phyloP scores from a whole-genome alignment of 2,888 invertebrate species.

The Nipponacmea schrenckii region DNA sequence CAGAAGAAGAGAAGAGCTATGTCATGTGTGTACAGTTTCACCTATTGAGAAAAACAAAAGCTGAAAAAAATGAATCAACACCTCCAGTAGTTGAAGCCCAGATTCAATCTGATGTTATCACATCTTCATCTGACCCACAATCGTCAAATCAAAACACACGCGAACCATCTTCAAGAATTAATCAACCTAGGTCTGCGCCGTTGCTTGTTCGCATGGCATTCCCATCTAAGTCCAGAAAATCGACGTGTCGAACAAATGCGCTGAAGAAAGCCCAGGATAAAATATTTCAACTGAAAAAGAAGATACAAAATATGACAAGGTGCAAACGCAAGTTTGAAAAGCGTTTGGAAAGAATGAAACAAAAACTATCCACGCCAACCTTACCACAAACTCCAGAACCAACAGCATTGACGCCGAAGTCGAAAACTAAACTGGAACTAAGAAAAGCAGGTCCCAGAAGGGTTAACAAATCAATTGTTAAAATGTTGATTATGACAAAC shows the following conservation, averaged over 20 bases:
- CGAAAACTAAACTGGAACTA: constrained; percentile 9
- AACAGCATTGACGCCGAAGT: constrained; percentile 6
- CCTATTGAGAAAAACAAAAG: constrained; percentile 16
- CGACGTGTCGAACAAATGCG: constrained; percentile 10
- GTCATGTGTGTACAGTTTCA: background rate
- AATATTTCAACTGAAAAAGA: constrained; percentile 9
- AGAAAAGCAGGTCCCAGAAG: constrained; percentile 13
- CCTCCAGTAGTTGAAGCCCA: background rate
- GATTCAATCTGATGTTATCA: too few species aligned
- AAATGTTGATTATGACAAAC: constrained; percentile 13
- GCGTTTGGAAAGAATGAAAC: constrained; percentile 9
- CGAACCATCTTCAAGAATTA: background rate
- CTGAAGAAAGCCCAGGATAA: constrained; percentile 1
- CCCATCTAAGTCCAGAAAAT: constrained; percentile 12
- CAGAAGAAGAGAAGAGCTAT: constrained; percentile 13
- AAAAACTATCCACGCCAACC: background rate
- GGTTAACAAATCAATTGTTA: constrained; percentile 2
- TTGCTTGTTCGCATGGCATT: constrained; percentile 10
- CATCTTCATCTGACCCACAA: too few species aligned
- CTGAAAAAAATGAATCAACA: constrained; percentile 3
- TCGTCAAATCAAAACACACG: too few species aligned
- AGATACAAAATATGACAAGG: background rate
- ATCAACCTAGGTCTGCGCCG: background rate
- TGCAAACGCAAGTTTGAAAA: background rate
- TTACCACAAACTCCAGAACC: background rate